phyloP scores from a whole-genome alignment of 92 coral and sea anemone species.

The Palythoa heliodiscus region DNA sequence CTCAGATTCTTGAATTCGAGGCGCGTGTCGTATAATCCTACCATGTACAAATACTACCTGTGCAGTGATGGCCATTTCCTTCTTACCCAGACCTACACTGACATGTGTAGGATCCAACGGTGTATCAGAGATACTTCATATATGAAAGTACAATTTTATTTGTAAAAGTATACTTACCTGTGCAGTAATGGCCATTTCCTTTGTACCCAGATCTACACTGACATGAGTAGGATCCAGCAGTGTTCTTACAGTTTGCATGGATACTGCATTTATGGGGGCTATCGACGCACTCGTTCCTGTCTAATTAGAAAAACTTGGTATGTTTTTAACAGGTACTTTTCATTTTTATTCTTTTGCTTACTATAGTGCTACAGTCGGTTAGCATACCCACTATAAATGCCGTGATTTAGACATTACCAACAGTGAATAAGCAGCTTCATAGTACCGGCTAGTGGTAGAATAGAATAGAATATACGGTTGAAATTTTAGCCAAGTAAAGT shows the following conservation, averaged over 20 bases:
- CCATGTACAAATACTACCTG: not conserved
- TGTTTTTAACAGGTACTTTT: not conserved
- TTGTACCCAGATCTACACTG: not conserved
- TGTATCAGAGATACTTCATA: not conserved
- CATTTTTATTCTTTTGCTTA: not conserved
- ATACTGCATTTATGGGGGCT: not conserved
- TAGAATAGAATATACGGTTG: no score
- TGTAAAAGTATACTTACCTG: not conserved
- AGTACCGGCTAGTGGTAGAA: no score
- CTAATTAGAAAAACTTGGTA: not conserved
- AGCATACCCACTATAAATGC: no score
- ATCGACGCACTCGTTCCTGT: constrained; percentile 1
- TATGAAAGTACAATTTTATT: not conserved
- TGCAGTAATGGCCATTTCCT: not conserved
- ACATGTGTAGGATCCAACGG: not conserved
- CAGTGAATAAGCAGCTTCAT: no score
- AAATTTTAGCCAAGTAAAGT: no score
- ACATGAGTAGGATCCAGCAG: not conserved
- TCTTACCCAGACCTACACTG: not conserved
- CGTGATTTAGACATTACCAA: no score
- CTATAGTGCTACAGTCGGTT: not conserved
- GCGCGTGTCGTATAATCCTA: no score
- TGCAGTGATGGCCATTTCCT: not conserved
- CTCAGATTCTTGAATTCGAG: no score
- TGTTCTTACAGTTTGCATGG: not conserved